phyloP scores from a whole-genome alignment of 2,888 invertebrate species.

The Theristus sp. region DNA sequence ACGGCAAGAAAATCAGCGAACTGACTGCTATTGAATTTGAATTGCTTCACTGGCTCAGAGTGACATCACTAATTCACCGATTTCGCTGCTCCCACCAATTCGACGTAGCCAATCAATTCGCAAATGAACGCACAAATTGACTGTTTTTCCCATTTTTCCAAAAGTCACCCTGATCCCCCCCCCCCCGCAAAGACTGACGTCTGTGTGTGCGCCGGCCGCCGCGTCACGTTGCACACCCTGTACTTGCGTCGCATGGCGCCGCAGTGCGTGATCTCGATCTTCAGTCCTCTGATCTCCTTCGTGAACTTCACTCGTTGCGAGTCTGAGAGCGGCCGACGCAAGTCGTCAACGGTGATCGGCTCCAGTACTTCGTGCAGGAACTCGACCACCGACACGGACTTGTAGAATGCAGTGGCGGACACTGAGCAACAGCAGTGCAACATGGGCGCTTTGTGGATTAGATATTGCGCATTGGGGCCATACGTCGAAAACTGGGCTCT shows the following conservation, averaged over 20 bases:
- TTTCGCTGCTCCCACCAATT: too few species aligned
- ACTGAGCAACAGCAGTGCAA: too few species aligned
- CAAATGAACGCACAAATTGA: not conserved
- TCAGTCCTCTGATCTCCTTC: conserved; percentile 61
- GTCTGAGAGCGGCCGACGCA: conserved; percentile 84
- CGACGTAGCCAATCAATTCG: too few species aligned
- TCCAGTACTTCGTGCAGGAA: conserved; percentile 98
- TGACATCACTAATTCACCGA: too few species aligned
- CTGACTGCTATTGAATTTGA: not conserved
- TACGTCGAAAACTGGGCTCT: too few species aligned
- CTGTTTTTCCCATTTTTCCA: too few species aligned
- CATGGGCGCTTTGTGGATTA: too few species aligned
- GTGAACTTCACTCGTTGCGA: conserved; percentile 97
- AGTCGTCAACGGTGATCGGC: conserved; percentile 63
- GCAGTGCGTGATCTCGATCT: conserved; percentile 92
- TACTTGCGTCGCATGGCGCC: conserved; percentile 95
- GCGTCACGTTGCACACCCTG: conserved; percentile 91
- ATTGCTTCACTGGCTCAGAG: too few species aligned
- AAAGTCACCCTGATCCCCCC: too few species aligned
- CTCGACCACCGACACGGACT: conserved; percentile 94
- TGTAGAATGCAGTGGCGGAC: conserved; percentile 96
- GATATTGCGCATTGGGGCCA: too few species aligned
- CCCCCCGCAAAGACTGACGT: conserved; percentile 50
- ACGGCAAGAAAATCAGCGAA: not conserved
- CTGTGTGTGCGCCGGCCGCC: conserved; percentile 94